Percentiles rank a stretch among this genome's conserved stretches.
These are phyloP conservation scores for Pachliopta kotzebuea DNA, from an alignment of 2,888 invertebrate genomes.

Conservation along the genomic window DNA sequence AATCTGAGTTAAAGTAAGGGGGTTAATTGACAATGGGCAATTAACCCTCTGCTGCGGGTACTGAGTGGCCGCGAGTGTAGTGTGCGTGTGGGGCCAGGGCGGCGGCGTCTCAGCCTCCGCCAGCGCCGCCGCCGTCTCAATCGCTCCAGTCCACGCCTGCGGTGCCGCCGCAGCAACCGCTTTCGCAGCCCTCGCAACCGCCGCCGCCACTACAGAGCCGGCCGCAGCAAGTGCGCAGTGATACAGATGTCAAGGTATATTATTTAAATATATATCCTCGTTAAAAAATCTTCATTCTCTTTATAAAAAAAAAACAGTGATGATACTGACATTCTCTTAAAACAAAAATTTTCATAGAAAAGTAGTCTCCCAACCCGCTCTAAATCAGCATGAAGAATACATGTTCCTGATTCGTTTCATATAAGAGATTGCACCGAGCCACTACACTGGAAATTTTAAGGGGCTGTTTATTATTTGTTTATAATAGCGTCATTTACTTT, in stretches of 20 bases:
- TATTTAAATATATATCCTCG: too few relatives aligned
- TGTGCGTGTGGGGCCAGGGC: slow-evolving; percentile 56
- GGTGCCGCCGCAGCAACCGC: slow-evolving; percentile 36
- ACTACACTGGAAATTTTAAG: too few relatives aligned
- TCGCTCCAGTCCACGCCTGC: slow-evolving; percentile 33
- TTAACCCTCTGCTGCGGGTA: slow-evolving; percentile 39
- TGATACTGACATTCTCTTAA: too few relatives aligned
- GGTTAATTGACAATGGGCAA: slow-evolving; percentile 55
- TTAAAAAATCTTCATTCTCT: too few relatives aligned
- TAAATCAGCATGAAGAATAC: too few relatives aligned
- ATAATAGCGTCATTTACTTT: too few relatives aligned
- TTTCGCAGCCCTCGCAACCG: slow-evolving; percentile 30
- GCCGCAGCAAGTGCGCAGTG: slow-evolving; percentile 28
- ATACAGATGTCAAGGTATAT: slow-evolving; percentile 28
- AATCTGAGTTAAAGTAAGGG: slow-evolving; percentile 37
- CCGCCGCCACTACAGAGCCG: slow-evolving; percentile 32
- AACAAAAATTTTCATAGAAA: too few relatives aligned
- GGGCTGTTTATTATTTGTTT: too few relatives aligned
- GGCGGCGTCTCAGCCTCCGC: slow-evolving; percentile 37
- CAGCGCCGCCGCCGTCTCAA: slow-evolving; percentile 27
- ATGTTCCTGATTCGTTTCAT: too few relatives aligned
- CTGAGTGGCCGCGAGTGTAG: slow-evolving; percentile 50
- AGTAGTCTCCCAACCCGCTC: too few relatives aligned
- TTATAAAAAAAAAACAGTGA: not conserved
- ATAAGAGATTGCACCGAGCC: too few relatives aligned